A percentile compares a stretch with the other conserved stretches of the same genome.
Conservation (phyloP, 2,888 invertebrate genomes). For the Onchidella celtica region DNA sequence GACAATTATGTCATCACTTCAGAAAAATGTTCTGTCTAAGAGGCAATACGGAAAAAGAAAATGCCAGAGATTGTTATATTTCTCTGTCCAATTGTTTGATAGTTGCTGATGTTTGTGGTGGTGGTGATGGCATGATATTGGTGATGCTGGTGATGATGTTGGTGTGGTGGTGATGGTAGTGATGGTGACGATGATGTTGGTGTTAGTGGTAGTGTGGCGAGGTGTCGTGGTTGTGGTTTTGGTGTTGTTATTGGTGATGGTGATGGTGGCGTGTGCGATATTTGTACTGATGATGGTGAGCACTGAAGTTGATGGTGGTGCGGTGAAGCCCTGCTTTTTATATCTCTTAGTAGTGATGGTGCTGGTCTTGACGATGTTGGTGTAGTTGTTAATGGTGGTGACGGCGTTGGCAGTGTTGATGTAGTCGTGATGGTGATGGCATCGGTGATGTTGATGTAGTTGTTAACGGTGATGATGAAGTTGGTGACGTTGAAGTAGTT, state of each 20-base stretch:
- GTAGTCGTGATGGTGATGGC: slow-evolving; percentile 7
- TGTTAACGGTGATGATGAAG: slow-evolving; percentile 34
- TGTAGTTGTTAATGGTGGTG: background rate
- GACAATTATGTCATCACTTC: too few species aligned
- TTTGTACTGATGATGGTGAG: background rate
- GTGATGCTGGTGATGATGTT: background rate
- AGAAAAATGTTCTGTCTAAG: too few species aligned
- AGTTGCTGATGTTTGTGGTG: too few species aligned
- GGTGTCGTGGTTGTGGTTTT: background rate
- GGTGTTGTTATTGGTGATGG: background rate
- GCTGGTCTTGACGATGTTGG: background rate
- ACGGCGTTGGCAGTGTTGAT: background rate
- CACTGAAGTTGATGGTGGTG: too few species aligned
- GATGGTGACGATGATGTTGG: background rate
- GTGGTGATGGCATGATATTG: background rate
- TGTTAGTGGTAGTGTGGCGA: background rate
- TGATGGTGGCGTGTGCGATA: background rate
- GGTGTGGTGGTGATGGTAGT: background rate
- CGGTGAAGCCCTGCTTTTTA: too few species aligned
- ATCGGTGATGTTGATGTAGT: slow-evolving; percentile 12
- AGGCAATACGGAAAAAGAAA: too few species aligned
- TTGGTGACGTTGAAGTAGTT: slow-evolving; percentile 7
- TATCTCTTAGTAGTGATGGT: background rate
- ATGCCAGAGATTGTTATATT: too few species aligned
- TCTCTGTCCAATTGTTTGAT: too few species aligned